Conservation (phyloP, 2,113 vertebrate species). For the Tyto alba region DNA sequence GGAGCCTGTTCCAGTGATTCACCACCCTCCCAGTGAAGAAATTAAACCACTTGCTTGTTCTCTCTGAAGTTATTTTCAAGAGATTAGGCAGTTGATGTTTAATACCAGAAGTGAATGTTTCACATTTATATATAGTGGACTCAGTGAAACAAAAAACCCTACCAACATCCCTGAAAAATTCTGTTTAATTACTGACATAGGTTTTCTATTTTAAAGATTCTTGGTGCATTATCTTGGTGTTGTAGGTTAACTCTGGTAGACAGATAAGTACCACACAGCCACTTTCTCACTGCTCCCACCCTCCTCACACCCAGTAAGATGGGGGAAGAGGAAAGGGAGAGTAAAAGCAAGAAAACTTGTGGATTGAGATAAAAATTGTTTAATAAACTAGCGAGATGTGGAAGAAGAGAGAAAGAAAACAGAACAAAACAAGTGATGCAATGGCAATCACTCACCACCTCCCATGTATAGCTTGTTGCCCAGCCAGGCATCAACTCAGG, state of each 20-base stretch:
- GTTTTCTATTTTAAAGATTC: background rate
- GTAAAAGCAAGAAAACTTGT: background rate
- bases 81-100: background rate
- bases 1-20: background rate
- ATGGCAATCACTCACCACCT: background rate
- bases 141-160: background rate
- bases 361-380: background rate
- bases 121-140: background rate
- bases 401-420: background rate
- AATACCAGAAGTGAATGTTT: background rate
- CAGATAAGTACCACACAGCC: background rate
- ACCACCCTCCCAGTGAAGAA: background rate
- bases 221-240: background rate
- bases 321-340: background rate
- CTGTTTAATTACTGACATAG: background rate
- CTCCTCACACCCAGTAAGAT: accelerated
- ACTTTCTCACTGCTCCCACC: background rate
- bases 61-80: background rate
- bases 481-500: background rate
- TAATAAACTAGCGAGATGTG: background rate
- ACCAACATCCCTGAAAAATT: background rate
- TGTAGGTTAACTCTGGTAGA: background rate
- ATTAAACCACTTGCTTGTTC: background rate
- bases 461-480: background rate
- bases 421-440: background rate